phyloP scores from a whole-genome alignment of 1,140 invertebrate species.

The Aethina tumida region DNA sequence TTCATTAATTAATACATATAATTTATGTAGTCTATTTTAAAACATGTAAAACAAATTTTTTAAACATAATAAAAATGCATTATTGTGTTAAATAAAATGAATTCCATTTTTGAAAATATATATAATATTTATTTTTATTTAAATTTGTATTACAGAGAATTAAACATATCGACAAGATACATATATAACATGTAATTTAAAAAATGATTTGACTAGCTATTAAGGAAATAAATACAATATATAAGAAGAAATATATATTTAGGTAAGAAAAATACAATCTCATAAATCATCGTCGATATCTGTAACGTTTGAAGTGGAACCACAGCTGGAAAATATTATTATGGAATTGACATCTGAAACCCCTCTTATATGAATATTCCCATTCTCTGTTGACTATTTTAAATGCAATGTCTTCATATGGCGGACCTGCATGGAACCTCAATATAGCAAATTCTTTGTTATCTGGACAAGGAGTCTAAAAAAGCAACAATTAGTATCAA shows the following conservation, averaged over 20 bases:
- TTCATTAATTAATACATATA: too few species aligned
- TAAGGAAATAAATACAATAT: too few species aligned
- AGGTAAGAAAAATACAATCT: neutral
- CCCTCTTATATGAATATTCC: constrained; percentile 98
- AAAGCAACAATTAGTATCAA: constrained; percentile 21
- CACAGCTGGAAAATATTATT: constrained; percentile 99
- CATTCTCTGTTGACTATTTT: constrained; percentile 99
- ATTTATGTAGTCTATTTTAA: too few species aligned
- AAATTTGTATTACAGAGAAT: too few species aligned
- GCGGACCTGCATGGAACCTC: constrained; percentile 91
- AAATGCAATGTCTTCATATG: constrained; percentile 99
- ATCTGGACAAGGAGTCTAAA: constrained; percentile 79
- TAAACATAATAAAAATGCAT: too few species aligned
- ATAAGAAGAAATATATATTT: constrained; percentile 1
- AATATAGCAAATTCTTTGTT: constrained; percentile 93
- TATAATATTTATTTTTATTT: too few species aligned
- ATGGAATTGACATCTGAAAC: constrained; percentile 97
- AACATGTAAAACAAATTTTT: too few species aligned
- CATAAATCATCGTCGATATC: constrained; percentile 76
- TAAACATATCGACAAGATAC: too few species aligned
- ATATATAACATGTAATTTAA: too few species aligned
- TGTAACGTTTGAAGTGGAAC: constrained; percentile 98
- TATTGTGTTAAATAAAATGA: too few species aligned
- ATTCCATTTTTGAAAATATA: too few species aligned
- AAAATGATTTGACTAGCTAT: too few species aligned